Evolutionary conservation across 2,113 vertebrate genomes (phyloP).

Genomic region (Tonatia bakeri): DNA sequence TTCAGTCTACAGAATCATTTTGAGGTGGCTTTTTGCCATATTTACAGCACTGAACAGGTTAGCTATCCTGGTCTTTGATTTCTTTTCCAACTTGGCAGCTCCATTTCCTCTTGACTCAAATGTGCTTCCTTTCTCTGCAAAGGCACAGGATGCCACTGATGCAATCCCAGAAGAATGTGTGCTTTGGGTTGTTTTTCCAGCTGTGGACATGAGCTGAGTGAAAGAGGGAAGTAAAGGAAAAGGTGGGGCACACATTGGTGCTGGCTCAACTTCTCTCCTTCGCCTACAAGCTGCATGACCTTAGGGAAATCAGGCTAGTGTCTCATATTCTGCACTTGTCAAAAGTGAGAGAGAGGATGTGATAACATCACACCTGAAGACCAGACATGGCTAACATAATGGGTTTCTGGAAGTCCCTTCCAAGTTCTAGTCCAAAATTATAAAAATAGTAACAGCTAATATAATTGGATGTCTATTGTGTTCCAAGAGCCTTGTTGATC

Average conservation of each 20-base stretch:
- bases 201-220: neutral
- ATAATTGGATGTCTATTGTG: neutral
- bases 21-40: neutral
- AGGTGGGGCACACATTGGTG: neutral
- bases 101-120: conserved; percentile 46
- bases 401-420: neutral
- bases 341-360: neutral
- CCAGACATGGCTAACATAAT: neutral
- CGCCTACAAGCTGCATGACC: neutral
- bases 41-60: neutral
- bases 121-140: conserved; percentile 31
- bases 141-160: conserved; percentile 13
- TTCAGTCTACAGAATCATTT: neutral
- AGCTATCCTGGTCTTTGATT: neutral
- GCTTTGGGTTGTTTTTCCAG: neutral
- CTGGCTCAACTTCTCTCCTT: neutral
- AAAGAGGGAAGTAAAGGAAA: neutral
- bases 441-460: neutral
- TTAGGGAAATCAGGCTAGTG: neutral
- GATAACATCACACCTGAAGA: neutral
- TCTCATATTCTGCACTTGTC: neutral
- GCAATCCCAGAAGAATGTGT: neutral
- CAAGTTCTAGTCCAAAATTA: neutral
- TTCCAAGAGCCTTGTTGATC: neutral
- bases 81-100: conserved; percentile 18